These are phyloP conservation scores for Drosophila tani DNA, from an alignment of 1,140 invertebrate species.

Conservation along the genomic window DNA sequence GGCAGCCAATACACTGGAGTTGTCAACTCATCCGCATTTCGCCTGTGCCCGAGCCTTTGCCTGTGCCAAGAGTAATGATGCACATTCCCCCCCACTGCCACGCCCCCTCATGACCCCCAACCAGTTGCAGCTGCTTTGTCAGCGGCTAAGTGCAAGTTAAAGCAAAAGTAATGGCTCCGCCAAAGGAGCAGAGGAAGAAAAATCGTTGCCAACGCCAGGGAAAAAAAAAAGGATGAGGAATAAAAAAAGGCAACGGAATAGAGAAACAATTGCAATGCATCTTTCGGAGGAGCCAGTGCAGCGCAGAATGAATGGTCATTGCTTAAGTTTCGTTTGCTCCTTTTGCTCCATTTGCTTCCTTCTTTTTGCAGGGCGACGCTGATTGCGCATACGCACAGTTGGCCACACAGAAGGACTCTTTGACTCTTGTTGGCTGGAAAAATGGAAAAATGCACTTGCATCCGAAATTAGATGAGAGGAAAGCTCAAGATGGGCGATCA, in stretches of 20 bases:
- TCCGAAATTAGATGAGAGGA: constrained; percentile 18
- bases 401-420: constrained; percentile 17
- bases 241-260: constrained; percentile 16
- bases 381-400: constrained; percentile 50
- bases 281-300: constrained; percentile 46
- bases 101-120: background rate
- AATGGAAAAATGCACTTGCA: constrained; percentile 21
- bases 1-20: constrained; percentile 74
- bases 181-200: constrained; percentile 45
- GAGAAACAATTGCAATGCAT: constrained; percentile 64
- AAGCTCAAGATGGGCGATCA: constrained; percentile 30
- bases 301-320: constrained; percentile 65
- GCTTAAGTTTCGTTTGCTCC: constrained; percentile 41
- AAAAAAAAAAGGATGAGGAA: background rate
- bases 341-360: constrained; percentile 3
- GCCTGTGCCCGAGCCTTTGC: constrained; percentile 17
- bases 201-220: constrained; percentile 39
- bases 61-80: constrained; percentile 74
- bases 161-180: constrained; percentile 73
- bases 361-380: constrained; percentile 7
- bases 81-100: constrained; percentile 12
- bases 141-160: constrained; percentile 78
- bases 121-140: constrained; percentile 63
- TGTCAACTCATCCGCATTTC: constrained; percentile 72
- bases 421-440: background rate